These are phyloP conservation scores for Notospermus geniculatus DNA, from an alignment of 1,140 invertebrate species.

Conservation along the genomic window DNA sequence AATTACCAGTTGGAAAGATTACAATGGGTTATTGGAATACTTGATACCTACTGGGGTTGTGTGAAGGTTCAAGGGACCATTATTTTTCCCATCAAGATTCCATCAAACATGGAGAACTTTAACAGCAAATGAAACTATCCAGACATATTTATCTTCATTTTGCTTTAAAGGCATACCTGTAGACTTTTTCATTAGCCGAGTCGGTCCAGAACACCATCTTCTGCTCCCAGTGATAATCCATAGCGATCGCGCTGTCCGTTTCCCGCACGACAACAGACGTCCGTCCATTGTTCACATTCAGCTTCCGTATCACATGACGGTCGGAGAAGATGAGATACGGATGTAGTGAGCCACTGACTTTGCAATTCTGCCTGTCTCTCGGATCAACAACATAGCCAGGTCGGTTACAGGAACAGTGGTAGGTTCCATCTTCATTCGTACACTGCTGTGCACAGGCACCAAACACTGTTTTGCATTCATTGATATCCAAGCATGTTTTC, in stretches of 20 bases:
- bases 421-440: constrained; percentile 84
- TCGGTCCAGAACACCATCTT: constrained; percentile 96
- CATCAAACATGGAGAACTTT: too few relatives aligned
- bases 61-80: background rate
- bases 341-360: constrained; percentile 61
- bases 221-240: constrained; percentile 69
- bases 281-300: constrained; percentile 26
- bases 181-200: constrained; percentile 82
- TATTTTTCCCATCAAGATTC: background rate
- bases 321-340: constrained; percentile 46
- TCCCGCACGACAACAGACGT: constrained; percentile 31
- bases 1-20: background rate
- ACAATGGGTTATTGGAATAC: background rate
- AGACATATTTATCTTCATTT: background rate
- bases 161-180: constrained; percentile 61
- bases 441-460: constrained; percentile 92
- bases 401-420: constrained; percentile 84
- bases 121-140: too few relatives aligned
- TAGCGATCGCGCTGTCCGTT: constrained; percentile 56
- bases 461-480: constrained; percentile 80
- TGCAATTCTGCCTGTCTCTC: constrained; percentile 72
- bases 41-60: too few relatives aligned
- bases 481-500: constrained; percentile 69
- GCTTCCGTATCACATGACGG: constrained; percentile 42
- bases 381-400: constrained; percentile 83